A percentile compares a stretch with the other conserved stretches of the same genome.
phyloP scores from a whole-genome alignment of 2,797 vertebrate genomes.

The Podarcis lilfordi region DNA sequence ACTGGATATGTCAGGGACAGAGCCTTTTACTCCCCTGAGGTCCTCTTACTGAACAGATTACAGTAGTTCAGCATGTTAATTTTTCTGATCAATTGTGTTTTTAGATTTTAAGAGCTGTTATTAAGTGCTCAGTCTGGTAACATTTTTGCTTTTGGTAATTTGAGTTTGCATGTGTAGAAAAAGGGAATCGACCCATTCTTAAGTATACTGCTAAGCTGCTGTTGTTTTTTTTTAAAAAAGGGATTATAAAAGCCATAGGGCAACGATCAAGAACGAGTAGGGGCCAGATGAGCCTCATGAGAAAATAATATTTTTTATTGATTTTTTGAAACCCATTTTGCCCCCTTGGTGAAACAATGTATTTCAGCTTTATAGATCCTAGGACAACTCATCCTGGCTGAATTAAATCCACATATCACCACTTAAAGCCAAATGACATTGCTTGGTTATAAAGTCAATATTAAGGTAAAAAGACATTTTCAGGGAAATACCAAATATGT shows the following conservation, averaged over 20 bases:
- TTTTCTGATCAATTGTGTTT: not conserved
- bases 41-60: not conserved
- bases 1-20: not conserved
- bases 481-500: slow-evolving; percentile 10
- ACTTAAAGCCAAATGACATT: slow-evolving; percentile 44
- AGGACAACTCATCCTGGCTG: slow-evolving; percentile 25
- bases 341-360: not conserved
- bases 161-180: not conserved
- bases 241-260: slow-evolving; percentile 14
- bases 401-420: slow-evolving; percentile 42
- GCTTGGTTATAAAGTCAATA: slow-evolving; percentile 48
- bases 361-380: slow-evolving; percentile 50
- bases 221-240: not conserved
- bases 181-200: not conserved
- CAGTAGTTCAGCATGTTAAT: not conserved
- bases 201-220: slow-evolving; percentile 33
- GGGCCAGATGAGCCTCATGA: slow-evolving; percentile 8
- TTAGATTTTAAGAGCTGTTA: not conserved
- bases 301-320: slow-evolving; percentile 50
- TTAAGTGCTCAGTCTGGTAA: not conserved
- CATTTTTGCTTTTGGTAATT: not conserved
- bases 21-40: not conserved
- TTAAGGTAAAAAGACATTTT: slow-evolving; percentile 39
- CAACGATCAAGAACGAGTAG: slow-evolving; percentile 29
- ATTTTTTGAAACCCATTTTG: slow-evolving; percentile 31